Evolutionary conservation across 2,113 vertebrate genomes (phyloP), one percentile per base, ranked within the genome.

Genomic region (Thymallus thymallus): DNA sequence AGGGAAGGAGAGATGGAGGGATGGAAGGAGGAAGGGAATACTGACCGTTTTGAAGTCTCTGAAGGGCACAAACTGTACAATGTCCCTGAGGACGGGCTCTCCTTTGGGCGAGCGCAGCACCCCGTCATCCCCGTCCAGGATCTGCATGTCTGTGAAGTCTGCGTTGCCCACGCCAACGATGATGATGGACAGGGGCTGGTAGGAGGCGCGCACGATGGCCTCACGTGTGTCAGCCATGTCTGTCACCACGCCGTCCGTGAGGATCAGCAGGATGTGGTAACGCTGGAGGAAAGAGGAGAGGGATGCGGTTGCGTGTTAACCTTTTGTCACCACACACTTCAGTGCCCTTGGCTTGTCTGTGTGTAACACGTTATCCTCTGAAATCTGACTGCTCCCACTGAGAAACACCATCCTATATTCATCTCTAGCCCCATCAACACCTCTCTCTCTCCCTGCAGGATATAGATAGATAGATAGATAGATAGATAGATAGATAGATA

Each of bases 81-180:
- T 97, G 91, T 98, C 96, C 0, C 95, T 90, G 23, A 97, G 93
- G 29, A 95, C 96, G 0, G 96, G 95, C 79, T 98, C 96, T 0
- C 96, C 96, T 75, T 91, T 93, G 0, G 95, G 97, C 51, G 96
- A 96, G 29, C 95, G 94, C 62, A 98, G 92, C 68, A 96, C 78
- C 0, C 96, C 95, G 0, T 96, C 94, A 0, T 97, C 96, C 0
- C 97, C 95, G 0, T 97, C 96, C 80, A 98, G 91, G 88, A 97
- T 95, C 92, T 97, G 95, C 96, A 96, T 97, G 92, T 98, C 95
- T 0, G 96, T 97, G 91, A 99, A 97, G 91, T 97, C 96, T 0
- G 97, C 96, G 0, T 97, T 98, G 82, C 96, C 97, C 80, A 98
- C 95, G 0, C 97, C 97, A 1, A 98, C 95, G 16, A 98, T 96